Conservation (phyloP, 2,797 vertebrate genomes). For the Antrozous pallidus region DNA sequence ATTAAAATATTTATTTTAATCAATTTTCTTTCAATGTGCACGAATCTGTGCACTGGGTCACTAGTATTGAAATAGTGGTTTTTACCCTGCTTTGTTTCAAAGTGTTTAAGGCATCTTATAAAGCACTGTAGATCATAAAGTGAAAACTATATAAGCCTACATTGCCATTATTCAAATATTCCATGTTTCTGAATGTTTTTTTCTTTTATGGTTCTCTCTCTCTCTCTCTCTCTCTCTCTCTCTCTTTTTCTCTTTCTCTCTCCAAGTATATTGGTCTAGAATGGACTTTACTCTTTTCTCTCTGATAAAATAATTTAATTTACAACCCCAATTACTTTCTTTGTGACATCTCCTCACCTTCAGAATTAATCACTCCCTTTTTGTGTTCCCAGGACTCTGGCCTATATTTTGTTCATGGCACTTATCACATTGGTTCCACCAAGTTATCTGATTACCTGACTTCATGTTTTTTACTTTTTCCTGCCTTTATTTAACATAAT, state of each 20-base stretch:
- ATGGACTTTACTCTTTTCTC: background rate
- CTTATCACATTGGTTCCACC: background rate
- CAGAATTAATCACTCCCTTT: background rate
- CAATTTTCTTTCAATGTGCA: too few species aligned
- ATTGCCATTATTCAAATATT: background rate
- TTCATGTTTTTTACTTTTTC: background rate
- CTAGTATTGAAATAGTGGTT: too few species aligned
- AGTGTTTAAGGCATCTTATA: background rate
- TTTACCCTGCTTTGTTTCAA: background rate
- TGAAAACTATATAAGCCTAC: background rate
- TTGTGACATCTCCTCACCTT: background rate
- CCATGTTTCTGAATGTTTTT: background rate
- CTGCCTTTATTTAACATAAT: background rate
- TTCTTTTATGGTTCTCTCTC: background rate
- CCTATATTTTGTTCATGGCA: background rate
- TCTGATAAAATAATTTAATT: background rate
- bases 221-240: background rate
- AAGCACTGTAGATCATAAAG: background rate
- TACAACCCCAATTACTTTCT: background rate
- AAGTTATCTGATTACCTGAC: background rate
- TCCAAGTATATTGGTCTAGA: background rate
- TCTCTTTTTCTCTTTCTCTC: too few species aligned
- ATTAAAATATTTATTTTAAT: too few species aligned
- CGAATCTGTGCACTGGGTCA: too few species aligned
- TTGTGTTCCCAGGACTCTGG: background rate